These are phyloP conservation scores for Agrotis exclamationis DNA, from an alignment of 2,888 invertebrate genomes.

Conservation along the genomic window DNA sequence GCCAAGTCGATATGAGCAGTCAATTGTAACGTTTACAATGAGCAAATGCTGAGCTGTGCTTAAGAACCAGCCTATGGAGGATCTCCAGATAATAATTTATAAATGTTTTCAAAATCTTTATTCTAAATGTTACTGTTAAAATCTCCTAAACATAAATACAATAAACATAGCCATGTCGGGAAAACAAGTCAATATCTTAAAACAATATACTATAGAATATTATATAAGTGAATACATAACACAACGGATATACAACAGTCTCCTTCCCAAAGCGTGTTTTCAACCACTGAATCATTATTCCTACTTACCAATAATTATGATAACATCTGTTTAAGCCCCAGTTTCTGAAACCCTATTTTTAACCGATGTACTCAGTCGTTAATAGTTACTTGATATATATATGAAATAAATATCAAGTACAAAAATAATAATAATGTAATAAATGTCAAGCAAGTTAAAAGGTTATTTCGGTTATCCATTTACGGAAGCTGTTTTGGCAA, in stretches of 20 bases:
- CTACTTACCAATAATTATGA: neutral
- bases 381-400: too few species aligned
- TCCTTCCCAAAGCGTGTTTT: neutral
- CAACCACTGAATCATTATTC: neutral
- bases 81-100: slow-evolving; percentile 1
- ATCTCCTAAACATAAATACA: slow-evolving; percentile 52
- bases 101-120: slow-evolving; percentile 10
- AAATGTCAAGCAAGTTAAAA: neutral
- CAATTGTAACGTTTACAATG: neutral
- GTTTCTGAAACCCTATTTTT: neutral
- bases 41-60: neutral
- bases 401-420: too few species aligned
- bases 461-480: neutral
- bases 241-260: neutral
- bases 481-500: neutral
- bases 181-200: slow-evolving; percentile 10
- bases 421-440: neutral
- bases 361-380: neutral
- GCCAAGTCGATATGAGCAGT: neutral
- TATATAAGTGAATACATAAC: neutral
- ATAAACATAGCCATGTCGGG: slow-evolving; percentile 21
- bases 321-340: neutral
- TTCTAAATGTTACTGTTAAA: slow-evolving; percentile 27
- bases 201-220: slow-evolving; percentile 11
- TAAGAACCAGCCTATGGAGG: neutral